Base-by-base conservation (phyloP, 2,797 vertebrate species). In the Cynopterus sphinx region DNA sequence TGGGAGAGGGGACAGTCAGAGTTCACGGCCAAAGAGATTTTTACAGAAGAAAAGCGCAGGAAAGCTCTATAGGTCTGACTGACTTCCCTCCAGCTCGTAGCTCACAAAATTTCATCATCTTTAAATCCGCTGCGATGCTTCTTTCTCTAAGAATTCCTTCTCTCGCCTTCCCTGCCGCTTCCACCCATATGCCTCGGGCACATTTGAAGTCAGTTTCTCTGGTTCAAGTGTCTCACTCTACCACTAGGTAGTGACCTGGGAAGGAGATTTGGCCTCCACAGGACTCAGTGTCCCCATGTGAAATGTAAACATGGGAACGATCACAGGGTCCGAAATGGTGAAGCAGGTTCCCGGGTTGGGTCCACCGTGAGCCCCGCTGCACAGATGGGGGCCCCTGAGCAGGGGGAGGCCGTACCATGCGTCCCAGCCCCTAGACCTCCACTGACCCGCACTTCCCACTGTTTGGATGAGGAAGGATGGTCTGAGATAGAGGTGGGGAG, bases 401-500 rank as follows among this genome's bases (percentile, higher is more conserved):
- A 9, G 61, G 13, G 36, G 2, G 33, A 63, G 28, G 28, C 0
- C 9, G n/a, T 3, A 1, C 43, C 9, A 15, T 0, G 3, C 17
- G 8, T 70, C 31, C 13, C 10, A 1, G 9, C 16, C 5, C 0
- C 24, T 31, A 3, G 65, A 17, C 11, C 73, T 43, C 53, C 17
- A 17, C 26, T 36, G 9, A 24, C 10, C 57, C 36, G 36, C 1
- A 2, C 17, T 0, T 67, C 31, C 36, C 39, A 16, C 57, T 7
- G 8, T 39, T 63, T 43, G 33, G 43, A 8, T 26, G 26, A 33
- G 65, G 61, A 68, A 79, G 39, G 43, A 21, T 0, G 0, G 41
- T 33, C n/a, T 77, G 8, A 28, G 65, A 21, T 21, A 43, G 73
- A 65, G n/a, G 73, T 9, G 57, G 11, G 3, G 26, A 9, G 46